Evolutionary conservation across 1,140 invertebrate species (phyloP).

Genomic region (Penaeus vannamei): DNA sequence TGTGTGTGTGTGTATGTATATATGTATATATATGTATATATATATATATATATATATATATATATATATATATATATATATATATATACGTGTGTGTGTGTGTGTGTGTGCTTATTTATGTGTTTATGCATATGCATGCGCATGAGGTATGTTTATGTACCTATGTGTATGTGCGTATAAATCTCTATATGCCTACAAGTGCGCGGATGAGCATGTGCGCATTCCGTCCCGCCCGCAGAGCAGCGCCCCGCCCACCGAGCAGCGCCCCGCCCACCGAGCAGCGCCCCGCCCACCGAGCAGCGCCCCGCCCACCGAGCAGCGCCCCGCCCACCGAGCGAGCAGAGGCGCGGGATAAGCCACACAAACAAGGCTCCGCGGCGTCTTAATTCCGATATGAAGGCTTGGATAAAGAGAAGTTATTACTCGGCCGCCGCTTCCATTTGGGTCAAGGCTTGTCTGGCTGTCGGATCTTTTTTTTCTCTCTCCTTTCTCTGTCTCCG

Average conservation of each 20-base stretch:
- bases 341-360: too few relatives aligned
- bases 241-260: neutral
- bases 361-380: too few relatives aligned
- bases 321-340: too few relatives aligned
- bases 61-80: neutral
- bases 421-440: too few relatives aligned
- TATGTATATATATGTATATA: neutral
- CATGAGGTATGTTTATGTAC: neutral
- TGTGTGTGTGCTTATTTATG: neutral
- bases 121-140: neutral
- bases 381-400: too few relatives aligned
- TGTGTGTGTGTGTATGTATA: constrained; percentile 9
- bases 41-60: constrained; percentile 20
- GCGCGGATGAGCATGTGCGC: neutral
- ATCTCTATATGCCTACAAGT: neutral
- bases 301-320: neutral
- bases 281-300: neutral
- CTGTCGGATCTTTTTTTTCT: too few relatives aligned
- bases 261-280: neutral
- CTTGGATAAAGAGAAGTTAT: too few relatives aligned
- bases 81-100: neutral
- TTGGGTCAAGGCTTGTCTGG: too few relatives aligned
- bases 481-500: too few relatives aligned
- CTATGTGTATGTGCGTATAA: neutral
- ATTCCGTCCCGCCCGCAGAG: neutral